Evolutionary conservation across 2,888 invertebrate species (phyloP).

Genomic region (Odontocolon sp.): DNA sequence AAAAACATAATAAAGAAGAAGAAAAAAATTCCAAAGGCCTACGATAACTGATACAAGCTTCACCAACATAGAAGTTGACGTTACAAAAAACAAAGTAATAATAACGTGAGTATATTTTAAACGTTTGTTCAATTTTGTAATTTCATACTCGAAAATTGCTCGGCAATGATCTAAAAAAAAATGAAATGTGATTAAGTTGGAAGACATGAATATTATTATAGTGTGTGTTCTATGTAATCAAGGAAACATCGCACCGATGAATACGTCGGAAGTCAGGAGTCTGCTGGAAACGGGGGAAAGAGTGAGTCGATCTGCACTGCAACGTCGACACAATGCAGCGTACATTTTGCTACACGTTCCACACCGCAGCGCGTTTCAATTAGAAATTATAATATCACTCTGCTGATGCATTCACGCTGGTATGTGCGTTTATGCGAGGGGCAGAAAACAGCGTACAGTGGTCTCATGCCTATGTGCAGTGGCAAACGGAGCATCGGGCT

Average conservation of each 20-base stretch:
- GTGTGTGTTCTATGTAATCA: constrained; percentile 36
- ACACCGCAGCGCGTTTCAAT: constrained; percentile 58
- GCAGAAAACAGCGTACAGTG: constrained; percentile 32
- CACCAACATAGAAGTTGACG: too few relatives aligned
- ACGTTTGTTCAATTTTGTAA: background rate
- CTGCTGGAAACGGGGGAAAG: constrained; percentile 39
- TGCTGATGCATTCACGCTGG: constrained; percentile 36
- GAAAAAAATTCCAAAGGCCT: too few relatives aligned
- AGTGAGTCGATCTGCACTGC: constrained; percentile 19
- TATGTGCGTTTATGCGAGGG: constrained; percentile 7
- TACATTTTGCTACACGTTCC: constrained; percentile 48
- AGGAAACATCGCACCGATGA: constrained; percentile 46
- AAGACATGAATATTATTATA: constrained; percentile 27
- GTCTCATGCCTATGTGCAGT: background rate
- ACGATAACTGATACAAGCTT: too few relatives aligned
- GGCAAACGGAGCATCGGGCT: background rate
- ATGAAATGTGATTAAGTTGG: background rate
- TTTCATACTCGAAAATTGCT: background rate
- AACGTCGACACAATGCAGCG: constrained; percentile 44
- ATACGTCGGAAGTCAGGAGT: constrained; percentile 52
- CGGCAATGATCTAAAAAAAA: background rate
- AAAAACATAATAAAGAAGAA: background rate
- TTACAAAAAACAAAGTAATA: too few relatives aligned
- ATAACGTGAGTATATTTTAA: background rate
- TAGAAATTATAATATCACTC: constrained; percentile 58